These are phyloP conservation scores for Cirrhinus mrigala DNA, from an alignment of 2,797 vertebrate genomes.

Conservation along the genomic window DNA sequence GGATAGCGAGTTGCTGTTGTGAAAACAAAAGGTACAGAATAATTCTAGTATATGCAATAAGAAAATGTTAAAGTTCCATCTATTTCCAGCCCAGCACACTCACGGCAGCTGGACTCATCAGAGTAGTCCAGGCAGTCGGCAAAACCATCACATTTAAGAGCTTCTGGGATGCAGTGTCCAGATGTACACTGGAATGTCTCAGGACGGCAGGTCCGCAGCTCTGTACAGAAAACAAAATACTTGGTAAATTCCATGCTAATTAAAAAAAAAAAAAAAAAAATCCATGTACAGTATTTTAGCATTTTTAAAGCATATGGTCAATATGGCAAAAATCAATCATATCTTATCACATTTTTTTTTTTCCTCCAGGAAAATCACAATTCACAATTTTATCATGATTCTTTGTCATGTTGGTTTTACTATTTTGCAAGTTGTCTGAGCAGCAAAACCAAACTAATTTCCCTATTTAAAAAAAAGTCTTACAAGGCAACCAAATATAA, in stretches of 20 bases:
- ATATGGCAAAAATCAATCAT: too few relatives aligned
- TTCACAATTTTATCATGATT: too few relatives aligned
- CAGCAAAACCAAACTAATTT: too few relatives aligned
- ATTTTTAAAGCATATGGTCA: not conserved
- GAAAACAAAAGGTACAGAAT: not conserved
- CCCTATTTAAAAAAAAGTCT: too few relatives aligned
- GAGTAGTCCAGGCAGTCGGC: constrained; percentile 93
- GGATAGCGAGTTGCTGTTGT: constrained; percentile 89
- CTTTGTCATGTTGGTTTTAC: too few relatives aligned
- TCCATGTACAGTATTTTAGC: not conserved
- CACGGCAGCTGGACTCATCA: constrained; percentile 91
- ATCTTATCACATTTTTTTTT: too few relatives aligned
- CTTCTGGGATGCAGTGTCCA: constrained; percentile 90
- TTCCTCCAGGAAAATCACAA: too few relatives aligned
- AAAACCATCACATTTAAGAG: constrained; percentile 90
- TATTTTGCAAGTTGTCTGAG: too few relatives aligned
- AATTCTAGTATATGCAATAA: constrained; percentile 6
- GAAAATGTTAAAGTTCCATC: not conserved
- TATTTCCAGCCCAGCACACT: constrained; percentile 72
- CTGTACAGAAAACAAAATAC: constrained; percentile 68
- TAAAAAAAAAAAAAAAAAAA: not conserved
- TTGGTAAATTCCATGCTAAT: constrained; percentile 2
- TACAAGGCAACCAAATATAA: too few relatives aligned
- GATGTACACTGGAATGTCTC: constrained; percentile 93
- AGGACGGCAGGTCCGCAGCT: constrained; percentile 90